Base-by-base conservation (phyloP, 1,140 invertebrate species). In the Drosophila lacteicornis region DNA sequence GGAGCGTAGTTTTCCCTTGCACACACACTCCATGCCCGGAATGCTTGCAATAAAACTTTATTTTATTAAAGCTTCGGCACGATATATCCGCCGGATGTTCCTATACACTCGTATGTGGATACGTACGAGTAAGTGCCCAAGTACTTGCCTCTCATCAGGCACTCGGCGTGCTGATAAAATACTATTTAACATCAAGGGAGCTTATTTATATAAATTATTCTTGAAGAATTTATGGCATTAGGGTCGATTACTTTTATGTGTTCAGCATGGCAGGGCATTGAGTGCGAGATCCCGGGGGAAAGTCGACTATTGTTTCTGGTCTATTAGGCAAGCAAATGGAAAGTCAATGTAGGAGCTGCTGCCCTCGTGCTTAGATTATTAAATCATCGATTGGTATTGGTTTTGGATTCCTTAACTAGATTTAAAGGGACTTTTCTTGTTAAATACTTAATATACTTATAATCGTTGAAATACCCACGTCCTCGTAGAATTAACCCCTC, bases 71-170 rank as follows among this genome's bases (percentile, higher is more conserved):
- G 73, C 56, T 58, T 73, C 38, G 40, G 46, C 38, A 45, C 55
- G 33, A 73, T 50, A 42, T 73, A 73, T 74, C 70, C 70, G 70
- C 55, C 70, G 70, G 70, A 74, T 74, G 70, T 73, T 12, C 40
- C 53, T 25, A 56, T 25, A 33, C 36, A n/a, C 19, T 40, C 36
- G 36, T 38, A 9, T 55, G 51, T 55, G 50, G 50, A 49, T 67
- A 65, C 22, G 22, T 50, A 43, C 49, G 30, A 19, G 17, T 5
- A 3, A 46, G 15, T 13, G 25, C 27, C 19, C 30, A 42, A 22
- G 47, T 67, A 42, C 53, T 42, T 75, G 58, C 22, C 56, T 30
- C 60, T 50, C 38, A 25, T 6, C 43, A 27, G 27, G 17, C 47
- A 49, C 65, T 69, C 59, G 55, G 25, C 27, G 38, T 47, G 56